Evolutionary conservation across 2,113 vertebrate genomes (phyloP).

Genomic region (Psammodynastes pulverulentus): DNA sequence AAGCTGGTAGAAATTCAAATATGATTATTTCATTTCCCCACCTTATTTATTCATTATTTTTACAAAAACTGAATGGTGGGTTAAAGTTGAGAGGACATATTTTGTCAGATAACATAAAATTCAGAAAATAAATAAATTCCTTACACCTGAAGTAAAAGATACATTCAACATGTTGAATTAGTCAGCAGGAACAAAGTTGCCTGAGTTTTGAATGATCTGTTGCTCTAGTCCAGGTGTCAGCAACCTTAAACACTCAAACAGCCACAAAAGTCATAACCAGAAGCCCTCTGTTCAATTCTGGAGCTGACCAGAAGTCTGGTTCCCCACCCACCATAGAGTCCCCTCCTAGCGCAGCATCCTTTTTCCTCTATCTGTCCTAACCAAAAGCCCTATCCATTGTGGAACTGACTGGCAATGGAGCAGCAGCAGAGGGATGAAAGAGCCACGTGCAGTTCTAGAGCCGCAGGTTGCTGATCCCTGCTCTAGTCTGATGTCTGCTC

Average conservation of each 20-base stretch:
- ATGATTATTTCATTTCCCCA: conserved; percentile 22
- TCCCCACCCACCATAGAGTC: too few relatives aligned
- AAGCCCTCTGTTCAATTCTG: too few relatives aligned
- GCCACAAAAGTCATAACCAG: too few relatives aligned
- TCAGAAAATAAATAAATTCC: conserved; percentile 55
- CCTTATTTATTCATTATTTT: background rate
- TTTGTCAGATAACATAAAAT: conserved; percentile 41
- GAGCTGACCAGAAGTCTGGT: too few relatives aligned
- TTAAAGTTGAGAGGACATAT: conserved; percentile 13
- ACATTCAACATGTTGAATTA: conserved; percentile 48
- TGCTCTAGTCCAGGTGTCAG: conserved; percentile 31
- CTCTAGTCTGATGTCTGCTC: background rate
- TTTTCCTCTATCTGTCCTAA: too few relatives aligned
- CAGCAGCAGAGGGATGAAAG: too few relatives aligned
- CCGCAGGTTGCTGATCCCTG: too few relatives aligned
- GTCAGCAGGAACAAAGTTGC: conserved; percentile 55
- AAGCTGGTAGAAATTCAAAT: background rate
- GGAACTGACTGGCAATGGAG: too few relatives aligned
- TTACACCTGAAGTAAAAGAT: conserved; percentile 43
- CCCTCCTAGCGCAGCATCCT: too few relatives aligned
- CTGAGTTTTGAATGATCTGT: conserved; percentile 54
- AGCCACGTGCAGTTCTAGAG: too few relatives aligned
- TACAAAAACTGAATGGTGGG: conserved; percentile 28
- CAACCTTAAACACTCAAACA: too few relatives aligned
- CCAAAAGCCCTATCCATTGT: too few relatives aligned